Evolutionary conservation across 92 coral and sea anemone genomes (phyloP).

Genomic region (Parazoanthus atlanticus): DNA sequence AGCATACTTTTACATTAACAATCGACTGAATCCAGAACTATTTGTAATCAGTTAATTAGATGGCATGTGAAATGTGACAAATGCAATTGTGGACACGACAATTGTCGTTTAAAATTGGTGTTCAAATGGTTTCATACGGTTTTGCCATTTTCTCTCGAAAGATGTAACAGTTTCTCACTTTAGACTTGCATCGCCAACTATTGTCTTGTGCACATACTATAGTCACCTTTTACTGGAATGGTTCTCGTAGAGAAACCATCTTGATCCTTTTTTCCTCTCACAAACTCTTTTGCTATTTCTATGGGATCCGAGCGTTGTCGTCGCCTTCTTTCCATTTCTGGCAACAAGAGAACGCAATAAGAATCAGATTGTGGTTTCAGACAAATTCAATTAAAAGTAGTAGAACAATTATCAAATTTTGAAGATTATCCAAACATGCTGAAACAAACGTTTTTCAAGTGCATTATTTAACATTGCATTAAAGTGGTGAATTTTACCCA

Average conservation of each 20-base stretch:
- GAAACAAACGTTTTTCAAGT: background rate
- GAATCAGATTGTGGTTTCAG: background rate
- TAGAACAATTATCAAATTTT: background rate
- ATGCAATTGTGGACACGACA: background rate
- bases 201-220: background rate
- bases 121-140: background rate
- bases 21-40: background rate
- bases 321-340: slow-evolving; percentile 22
- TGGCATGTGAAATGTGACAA: background rate
- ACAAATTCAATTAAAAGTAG: background rate
- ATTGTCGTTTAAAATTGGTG: background rate
- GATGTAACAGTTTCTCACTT: background rate
- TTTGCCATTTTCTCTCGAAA: background rate
- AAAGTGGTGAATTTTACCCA: background rate
- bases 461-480: background rate
- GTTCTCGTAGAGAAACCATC: slow-evolving; percentile 14
- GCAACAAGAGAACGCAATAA: background rate
- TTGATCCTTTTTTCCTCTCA: slow-evolving; percentile 16
- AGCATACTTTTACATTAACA: too few species aligned
- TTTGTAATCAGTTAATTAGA: background rate
- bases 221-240: slow-evolving; percentile 19
- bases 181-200: background rate
- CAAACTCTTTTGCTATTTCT: slow-evolving; percentile 8
- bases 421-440: background rate
- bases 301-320: background rate